Base-by-base conservation (phyloP, 1,140 invertebrate genomes). In the Physella acuta region DNA sequence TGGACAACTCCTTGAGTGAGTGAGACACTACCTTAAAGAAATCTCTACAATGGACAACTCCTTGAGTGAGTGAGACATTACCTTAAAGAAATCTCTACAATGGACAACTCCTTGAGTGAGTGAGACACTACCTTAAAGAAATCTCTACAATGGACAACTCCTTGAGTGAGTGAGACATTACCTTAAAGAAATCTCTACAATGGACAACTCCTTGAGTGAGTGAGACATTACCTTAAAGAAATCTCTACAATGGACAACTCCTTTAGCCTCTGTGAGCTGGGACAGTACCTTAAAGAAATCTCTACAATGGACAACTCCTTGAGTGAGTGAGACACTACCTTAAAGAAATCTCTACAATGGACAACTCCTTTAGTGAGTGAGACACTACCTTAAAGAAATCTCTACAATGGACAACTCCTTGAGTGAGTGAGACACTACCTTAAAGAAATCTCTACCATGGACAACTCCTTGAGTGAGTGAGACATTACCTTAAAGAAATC, bases 261-360 rank as follows among this genome's bases (percentile, higher is more conserved):
- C 85, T 93, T 93, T n/a, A n/a, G n/a, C n/a, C n/a, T n/a, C n/a
- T n/a, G n/a, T n/a, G n/a, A n/a, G n/a, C n/a, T n/a, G n/a, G n/a
- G n/a, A n/a, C n/a, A n/a, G n/a, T n/a, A 92, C 92, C 86, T 92
- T 92, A 84, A 92, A 93, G 68, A 93, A 86, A 53, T 90, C 92
- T 87, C 93, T 90, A 79, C 92, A 90, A 78, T 92, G 91, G 69
- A 92, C 88, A 52, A 94, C 90, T 63, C 92, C 92, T 76, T 90
- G 87, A 75, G 91, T 90, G 88, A 59, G 89, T 88, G 1, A 94
- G 84, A 30, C 92, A 81, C 49, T 90, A 91, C 31, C 92, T 84
- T 20, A 94, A 81, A 20, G 91, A 91, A 84, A 92, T 92, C 81
- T 94, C 92, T 1, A 91, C 92, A 76, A 93, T 91, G 5, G 93